A percentile compares a stretch with the other conserved stretches of the same genome.
phyloP scores from a whole-genome alignment of 2,797 vertebrate species.

The Anabas testudineus region DNA sequence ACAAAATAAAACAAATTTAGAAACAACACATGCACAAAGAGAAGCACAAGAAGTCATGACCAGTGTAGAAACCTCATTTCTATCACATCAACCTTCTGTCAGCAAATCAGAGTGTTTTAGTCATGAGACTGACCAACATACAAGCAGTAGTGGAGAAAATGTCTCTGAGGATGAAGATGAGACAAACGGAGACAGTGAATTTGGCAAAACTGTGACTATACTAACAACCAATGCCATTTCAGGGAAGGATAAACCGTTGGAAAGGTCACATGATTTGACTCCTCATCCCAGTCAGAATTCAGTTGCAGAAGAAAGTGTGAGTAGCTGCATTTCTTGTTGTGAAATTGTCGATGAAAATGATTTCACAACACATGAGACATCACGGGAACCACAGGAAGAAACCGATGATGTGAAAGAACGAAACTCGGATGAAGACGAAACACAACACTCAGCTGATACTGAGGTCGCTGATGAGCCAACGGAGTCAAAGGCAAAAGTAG shows the following conservation, averaged over 20 bases:
- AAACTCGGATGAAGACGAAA: slow-evolving; percentile 14
- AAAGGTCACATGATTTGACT: slow-evolving; percentile 5
- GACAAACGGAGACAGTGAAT: slow-evolving; percentile 1
- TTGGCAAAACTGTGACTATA: neutral
- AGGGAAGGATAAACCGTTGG: slow-evolving; percentile 3
- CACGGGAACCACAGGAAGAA: slow-evolving; percentile 47
- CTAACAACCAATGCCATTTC: slow-evolving; percentile 1
- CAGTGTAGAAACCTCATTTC: neutral
- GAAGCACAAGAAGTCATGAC: slow-evolving; percentile 6
- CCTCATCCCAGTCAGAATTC: neutral
- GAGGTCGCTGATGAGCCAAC: neutral
- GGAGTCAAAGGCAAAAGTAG: slow-evolving; percentile 2
- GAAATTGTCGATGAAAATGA: neutral
- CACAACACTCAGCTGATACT: slow-evolving; percentile 6
- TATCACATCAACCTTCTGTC: slow-evolving; percentile 10
- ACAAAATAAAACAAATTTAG: neutral
- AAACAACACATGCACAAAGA: slow-evolving; percentile 11
- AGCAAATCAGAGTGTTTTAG: neutral
- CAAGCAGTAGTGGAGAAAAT: neutral
- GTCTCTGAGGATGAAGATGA: neutral
- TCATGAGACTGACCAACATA: slow-evolving; percentile 17
- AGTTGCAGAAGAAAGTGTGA: neutral
- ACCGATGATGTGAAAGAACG: slow-evolving; percentile 14
- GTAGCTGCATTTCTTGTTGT: neutral
- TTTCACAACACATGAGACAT: neutral